A percentile compares a stretch with the other conserved stretches of the same genome.
Evolutionary conservation across 1,140 invertebrate species (phyloP).

Genomic region (Pinna nobilis): DNA sequence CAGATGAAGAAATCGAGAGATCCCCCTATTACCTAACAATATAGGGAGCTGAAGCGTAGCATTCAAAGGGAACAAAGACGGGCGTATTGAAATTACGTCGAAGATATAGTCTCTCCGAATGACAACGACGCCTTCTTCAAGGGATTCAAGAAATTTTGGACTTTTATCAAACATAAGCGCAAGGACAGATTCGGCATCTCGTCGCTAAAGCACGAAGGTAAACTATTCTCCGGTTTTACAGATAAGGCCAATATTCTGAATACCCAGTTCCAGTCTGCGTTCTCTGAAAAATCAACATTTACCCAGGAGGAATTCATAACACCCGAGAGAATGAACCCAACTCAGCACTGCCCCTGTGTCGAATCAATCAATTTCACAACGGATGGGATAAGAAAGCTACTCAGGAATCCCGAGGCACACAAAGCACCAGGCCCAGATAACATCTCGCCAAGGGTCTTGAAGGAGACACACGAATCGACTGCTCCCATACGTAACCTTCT

Average conservation of each 20-base stretch:
- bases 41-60: no score
- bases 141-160: background rate
- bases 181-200: background rate
- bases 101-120: no score
- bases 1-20: background rate
- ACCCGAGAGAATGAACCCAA: background rate
- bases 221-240: background rate
- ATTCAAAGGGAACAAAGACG: no score
- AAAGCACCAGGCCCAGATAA: constrained; percentile 7
- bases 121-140: background rate
- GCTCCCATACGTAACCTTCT: background rate
- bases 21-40: background rate
- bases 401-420: background rate
- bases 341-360: background rate
- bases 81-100: no score
- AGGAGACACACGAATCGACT: background rate
- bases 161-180: background rate
- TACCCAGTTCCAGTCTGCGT: background rate
- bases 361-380: constrained; percentile 10
- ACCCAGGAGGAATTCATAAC: background rate
- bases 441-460: background rate
- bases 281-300: background rate
- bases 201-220: background rate
- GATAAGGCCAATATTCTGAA: background rate
- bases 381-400: constrained; percentile 9